Percentiles rank a stretch among this genome's conserved stretches.
Conservation (phyloP, 2,888 invertebrate genomes). For the Eupithecia inturbata region DNA sequence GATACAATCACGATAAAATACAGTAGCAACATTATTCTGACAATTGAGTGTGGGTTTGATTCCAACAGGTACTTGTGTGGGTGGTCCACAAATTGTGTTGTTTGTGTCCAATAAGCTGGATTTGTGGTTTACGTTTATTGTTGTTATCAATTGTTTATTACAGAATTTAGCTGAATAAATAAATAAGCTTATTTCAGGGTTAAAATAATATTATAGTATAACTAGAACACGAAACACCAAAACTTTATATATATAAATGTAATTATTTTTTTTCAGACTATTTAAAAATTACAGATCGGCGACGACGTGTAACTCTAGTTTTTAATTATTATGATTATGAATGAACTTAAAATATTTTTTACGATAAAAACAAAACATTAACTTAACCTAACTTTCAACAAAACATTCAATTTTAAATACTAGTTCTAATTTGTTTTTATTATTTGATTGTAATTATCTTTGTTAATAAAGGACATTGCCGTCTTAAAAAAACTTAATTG, state of each 20-base stretch:
- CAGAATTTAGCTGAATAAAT: neutral
- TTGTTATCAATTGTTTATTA: neutral
- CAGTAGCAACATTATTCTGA: slow-evolving; percentile 50
- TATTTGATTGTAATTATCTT: too few species aligned
- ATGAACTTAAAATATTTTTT: neutral
- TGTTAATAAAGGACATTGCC: too few species aligned
- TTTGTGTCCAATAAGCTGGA: slow-evolving; percentile 15
- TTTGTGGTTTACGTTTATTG: slow-evolving; percentile 5
- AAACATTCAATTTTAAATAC: too few species aligned
- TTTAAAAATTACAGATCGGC: too few species aligned
- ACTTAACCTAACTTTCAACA: too few species aligned
- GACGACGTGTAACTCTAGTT: too few species aligned
- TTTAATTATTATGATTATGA: neutral
- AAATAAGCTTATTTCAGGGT: too few species aligned
- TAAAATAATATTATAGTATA: too few species aligned
- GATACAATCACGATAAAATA: slow-evolving; percentile 36
- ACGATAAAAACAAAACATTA: neutral
- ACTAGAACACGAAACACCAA: too few species aligned
- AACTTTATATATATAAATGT: too few species aligned
- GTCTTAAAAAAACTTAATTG: neutral
- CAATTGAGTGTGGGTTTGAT: slow-evolving; percentile 38
- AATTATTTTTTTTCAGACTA: too few species aligned
- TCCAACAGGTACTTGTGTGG: slow-evolving; percentile 29
- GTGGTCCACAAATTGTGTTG: slow-evolving; percentile 36
- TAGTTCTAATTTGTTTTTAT: too few species aligned